These are phyloP conservation scores for Psix sp. DNA, from an alignment of 1,140 invertebrate genomes.

Conservation along the genomic window DNA sequence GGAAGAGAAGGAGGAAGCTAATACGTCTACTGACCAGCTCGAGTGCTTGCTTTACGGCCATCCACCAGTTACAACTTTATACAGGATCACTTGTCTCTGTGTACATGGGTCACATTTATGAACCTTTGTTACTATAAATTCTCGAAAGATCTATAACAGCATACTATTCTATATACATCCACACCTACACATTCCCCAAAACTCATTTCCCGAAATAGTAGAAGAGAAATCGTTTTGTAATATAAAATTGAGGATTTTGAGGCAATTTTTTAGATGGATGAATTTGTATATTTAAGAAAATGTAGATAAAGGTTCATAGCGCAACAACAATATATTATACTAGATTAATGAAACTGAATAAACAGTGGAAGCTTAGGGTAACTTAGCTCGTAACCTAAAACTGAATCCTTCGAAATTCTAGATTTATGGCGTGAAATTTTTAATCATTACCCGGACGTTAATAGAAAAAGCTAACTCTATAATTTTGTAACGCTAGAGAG, in stretches of 20 bases:
- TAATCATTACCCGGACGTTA: slow-evolving; percentile 34
- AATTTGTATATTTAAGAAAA: too few relatives aligned
- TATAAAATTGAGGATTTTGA: too few relatives aligned
- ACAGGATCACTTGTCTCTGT: slow-evolving; percentile 37
- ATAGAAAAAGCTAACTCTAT: slow-evolving; percentile 47
- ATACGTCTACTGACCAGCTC: slow-evolving; percentile 53
- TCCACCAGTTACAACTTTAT: slow-evolving; percentile 61
- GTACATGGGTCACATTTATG: slow-evolving; percentile 30
- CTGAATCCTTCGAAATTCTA: slow-evolving; percentile 19
- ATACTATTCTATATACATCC: slow-evolving; percentile 3
- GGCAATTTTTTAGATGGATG: too few relatives aligned
- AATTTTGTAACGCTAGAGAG: slow-evolving; percentile 38
- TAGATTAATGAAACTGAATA: too few relatives aligned
- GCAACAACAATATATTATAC: too few relatives aligned
- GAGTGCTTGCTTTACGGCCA: slow-evolving; percentile 62
- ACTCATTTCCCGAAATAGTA: too few relatives aligned
- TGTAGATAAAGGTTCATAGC: too few relatives aligned
- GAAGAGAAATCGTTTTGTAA: too few relatives aligned
- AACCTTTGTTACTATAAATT: slow-evolving; percentile 23
- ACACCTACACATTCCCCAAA: too few relatives aligned
- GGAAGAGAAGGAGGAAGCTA: slow-evolving; percentile 57
- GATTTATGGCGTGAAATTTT: slow-evolving; percentile 27
- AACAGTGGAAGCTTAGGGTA: too few relatives aligned
- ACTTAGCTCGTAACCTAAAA: slow-evolving; percentile 14
- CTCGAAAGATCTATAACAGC: slow-evolving; percentile 13